Conservation (phyloP, 2,113 vertebrate genomes). For the Gopherus evgoodei region DNA sequence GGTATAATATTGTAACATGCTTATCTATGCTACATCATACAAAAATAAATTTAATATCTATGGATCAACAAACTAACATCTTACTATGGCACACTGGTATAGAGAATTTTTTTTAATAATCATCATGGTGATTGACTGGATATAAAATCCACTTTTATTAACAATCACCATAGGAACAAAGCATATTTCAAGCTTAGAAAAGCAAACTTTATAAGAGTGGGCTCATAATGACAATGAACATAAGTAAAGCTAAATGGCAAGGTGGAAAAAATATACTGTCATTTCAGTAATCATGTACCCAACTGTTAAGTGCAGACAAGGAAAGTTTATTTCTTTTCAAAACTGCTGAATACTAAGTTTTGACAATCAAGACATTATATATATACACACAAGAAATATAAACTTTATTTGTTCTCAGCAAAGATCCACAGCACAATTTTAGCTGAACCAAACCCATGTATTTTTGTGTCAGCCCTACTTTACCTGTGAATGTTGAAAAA, state of each 20-base stretch:
- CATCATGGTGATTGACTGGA: neutral
- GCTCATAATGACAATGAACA: neutral
- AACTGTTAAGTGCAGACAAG: neutral
- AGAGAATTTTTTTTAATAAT: neutral
- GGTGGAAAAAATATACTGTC: neutral
- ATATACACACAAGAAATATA: neutral
- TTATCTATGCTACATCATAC: fast-evolving
- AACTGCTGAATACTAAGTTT: neutral
- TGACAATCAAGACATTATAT: neutral
- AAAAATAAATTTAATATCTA: fast-evolving
- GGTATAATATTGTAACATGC: neutral
- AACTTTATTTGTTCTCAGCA: neutral
- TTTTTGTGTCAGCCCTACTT: neutral
- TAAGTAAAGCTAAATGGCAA: neutral
- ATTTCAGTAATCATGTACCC: neutral
- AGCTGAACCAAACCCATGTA: neutral
- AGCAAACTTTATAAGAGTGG: fast-evolving
- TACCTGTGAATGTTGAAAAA: conserved; percentile 96
- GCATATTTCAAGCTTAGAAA: neutral
- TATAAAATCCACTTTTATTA: neutral
- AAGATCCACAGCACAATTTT: neutral
- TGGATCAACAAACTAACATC: neutral
- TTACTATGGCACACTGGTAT: neutral
- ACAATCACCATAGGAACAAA: fast-evolving
- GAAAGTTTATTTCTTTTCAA: neutral